Base-by-base conservation (phyloP, 2,888 invertebrate species). In the Zaprionus lineosus region DNA sequence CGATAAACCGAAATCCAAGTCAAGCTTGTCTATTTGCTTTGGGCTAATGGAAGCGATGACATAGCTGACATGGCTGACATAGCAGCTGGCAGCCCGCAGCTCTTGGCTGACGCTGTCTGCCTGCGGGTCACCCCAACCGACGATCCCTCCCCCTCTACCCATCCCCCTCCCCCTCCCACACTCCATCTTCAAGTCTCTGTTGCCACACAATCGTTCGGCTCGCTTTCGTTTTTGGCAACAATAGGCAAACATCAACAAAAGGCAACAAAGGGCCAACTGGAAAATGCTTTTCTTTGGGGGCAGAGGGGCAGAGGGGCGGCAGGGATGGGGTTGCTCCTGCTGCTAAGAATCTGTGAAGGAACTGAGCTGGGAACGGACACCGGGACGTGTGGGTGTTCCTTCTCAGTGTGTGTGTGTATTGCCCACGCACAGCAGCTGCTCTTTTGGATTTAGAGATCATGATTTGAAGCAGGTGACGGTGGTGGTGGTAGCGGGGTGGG, bases 11-110 rank as follows among this genome's bases (percentile, higher is more conserved):
- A 78, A 78, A 79, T 75, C 68, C 81, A 79, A 79, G 78, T 79
- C 78, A 79, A 79, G 81, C 78, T 75, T 81, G 81, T 81, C 78
- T 81, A 65, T 78, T 78, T 81, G 74, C 75, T 61, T 71, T 71
- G 57, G 71, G 64, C 78, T 78, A 78, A 78, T 78, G 78, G 81
- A 81, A 77, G 60, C 52, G 62, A 40, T 63, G 46, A 37, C 64
- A 68, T 44, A 28, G 52, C 47, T 36, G 31, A 36, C 34, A 39
- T 37, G 31, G 51, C 59, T 56, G 50, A 26, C n/a, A 48, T 51
- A 43, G 51, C 59, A 59, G 40, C 50, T 47, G 50, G 14, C 34
- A 19, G 12, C 53, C 12, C 14, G 37, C 15, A 18, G 24, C 15
- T 47, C 18, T 26, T 24, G n/a, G 62, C 41, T 63, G 46, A 37